phyloP scores from a whole-genome alignment of 2,113 vertebrate species.

The Monopterus albus region DNA sequence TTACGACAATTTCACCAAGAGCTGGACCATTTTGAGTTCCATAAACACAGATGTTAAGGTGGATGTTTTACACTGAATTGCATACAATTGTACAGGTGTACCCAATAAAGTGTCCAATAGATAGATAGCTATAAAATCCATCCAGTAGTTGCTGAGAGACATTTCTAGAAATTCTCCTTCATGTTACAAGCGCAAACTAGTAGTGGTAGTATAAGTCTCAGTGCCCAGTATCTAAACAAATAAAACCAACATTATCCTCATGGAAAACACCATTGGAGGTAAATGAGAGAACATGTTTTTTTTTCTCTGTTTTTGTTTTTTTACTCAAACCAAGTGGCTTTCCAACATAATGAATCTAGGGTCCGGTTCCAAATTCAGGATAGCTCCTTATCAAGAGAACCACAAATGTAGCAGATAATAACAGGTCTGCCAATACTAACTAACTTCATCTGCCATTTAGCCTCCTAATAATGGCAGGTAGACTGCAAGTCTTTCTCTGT shows the following conservation, averaged over 20 bases:
- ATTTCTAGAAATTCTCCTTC: background rate
- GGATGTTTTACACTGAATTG: too few species aligned
- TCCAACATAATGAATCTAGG: constrained; percentile 6
- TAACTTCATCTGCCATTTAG: constrained; percentile 36
- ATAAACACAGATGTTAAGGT: too few species aligned
- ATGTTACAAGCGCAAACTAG: constrained; percentile 3
- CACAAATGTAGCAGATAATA: constrained; percentile 45
- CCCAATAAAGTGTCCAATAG: too few species aligned
- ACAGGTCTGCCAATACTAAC: constrained; percentile 44
- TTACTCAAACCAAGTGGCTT: constrained; percentile 43
- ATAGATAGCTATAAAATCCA: too few species aligned
- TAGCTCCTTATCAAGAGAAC: constrained; percentile 44
- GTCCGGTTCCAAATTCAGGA: constrained; percentile 19
- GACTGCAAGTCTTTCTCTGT: constrained; percentile 32
- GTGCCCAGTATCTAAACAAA: background rate
- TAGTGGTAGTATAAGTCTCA: background rate
- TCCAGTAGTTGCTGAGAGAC: too few species aligned
- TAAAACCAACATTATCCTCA: background rate
- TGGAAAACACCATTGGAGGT: background rate
- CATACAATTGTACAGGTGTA: too few species aligned
- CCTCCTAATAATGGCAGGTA: too few species aligned
- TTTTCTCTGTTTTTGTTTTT: background rate
- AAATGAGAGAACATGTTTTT: background rate
- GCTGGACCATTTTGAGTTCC: too few species aligned
- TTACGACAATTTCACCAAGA: too few species aligned